Conservation (phyloP, 2,888 invertebrate species). For the Augiades crinisus region DNA sequence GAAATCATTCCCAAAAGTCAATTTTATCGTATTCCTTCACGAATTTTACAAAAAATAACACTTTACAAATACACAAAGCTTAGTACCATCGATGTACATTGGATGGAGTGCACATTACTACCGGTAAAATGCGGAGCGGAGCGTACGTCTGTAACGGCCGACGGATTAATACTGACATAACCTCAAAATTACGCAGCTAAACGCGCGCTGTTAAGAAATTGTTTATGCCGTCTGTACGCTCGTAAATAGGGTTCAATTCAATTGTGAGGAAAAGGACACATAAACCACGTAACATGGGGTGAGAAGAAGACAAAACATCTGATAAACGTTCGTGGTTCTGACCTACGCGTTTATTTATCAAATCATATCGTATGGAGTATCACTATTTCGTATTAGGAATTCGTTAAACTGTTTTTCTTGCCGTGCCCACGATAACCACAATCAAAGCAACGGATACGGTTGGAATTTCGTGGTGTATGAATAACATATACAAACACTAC, state of each 20-base stretch:
- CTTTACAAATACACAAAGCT: not conserved
- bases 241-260: constrained; percentile 64
- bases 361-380: not conserved
- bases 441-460: constrained; percentile 16
- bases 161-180: constrained; percentile 77
- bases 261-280: constrained; percentile 40
- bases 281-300: not conserved
- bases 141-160: constrained; percentile 57
- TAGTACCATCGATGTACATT: not conserved
- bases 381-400: constrained; percentile 10
- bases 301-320: constrained; percentile 17
- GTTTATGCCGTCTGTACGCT: constrained; percentile 58
- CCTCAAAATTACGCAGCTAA: constrained; percentile 65
- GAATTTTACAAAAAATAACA: not conserved
- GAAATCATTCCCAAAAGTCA: constrained; percentile 14
- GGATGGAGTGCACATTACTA: constrained; percentile 6
- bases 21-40: not conserved
- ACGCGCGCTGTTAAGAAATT: constrained; percentile 69
- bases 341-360: constrained; percentile 18
- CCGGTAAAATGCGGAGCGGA: constrained; percentile 22
- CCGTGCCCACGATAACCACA: constrained; percentile 10
- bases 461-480: constrained; percentile 14
- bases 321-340: constrained; percentile 17
- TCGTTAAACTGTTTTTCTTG: constrained; percentile 17
- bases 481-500: constrained; percentile 9